Evolutionary conservation across 2,888 invertebrate genomes (phyloP), one percentile per base, ranked within the genome.

Genomic region (Eupithecia dodoneata): DNA sequence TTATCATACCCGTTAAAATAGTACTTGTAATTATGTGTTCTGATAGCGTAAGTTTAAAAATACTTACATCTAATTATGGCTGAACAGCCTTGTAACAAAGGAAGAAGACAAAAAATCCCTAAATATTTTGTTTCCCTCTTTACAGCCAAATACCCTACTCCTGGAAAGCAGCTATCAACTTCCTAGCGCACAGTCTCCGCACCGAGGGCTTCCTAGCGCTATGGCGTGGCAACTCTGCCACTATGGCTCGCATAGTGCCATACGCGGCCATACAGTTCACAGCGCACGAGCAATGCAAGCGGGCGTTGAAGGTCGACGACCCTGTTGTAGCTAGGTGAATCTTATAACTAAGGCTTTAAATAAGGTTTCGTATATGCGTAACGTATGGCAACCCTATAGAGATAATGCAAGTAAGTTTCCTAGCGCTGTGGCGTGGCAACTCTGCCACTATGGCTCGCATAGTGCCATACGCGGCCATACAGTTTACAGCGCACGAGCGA

Each of bases 391-490:
- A n/a, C n/a, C n/a, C n/a, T n/a, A n/a, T n/a, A n/a, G n/a, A n/a
- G n/a, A n/a, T n/a, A n/a, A n/a, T n/a, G n/a, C n/a, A n/a, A n/a
- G 99, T 2, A n/a, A n/a, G 99, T 2, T 93, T 98, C 73, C 82
- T 96, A 13, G 97, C 98, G 76, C 92, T 99, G 85, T 99, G 99
- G 99, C 96, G 99, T 74, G 99, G 99, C 4, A 99, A 99, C 96
- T 98, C 99, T 82, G 99, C 99, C 5, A 99, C 99, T 0, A 98
- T 99, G 98, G 99, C 98, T n/a, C 96, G 99, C 76, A 99, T 99
- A 80, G 96, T 99, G 73, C 99, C 99, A 0, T 99, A 99, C 93
- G 99, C 99, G 42, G 98, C 99, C 67, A 97, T 99, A 83, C 99
- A 99, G 95, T 99, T 99, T 92, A 97, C 99, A 0, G 97, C 99